phyloP scores from a whole-genome alignment of 2,888 invertebrate genomes.

The Leucoma salicis region DNA sequence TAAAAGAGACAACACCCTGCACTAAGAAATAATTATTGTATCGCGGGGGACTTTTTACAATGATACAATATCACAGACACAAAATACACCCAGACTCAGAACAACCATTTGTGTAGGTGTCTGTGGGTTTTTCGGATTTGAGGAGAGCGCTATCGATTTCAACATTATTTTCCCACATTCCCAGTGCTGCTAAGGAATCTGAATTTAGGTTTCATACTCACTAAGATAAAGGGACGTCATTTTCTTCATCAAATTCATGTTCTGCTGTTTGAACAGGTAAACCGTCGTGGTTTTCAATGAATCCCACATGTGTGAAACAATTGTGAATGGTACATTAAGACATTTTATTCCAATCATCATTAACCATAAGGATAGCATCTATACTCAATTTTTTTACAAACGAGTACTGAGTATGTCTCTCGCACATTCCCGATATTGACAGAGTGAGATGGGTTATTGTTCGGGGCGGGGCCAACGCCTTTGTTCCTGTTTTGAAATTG shows the following conservation, averaged over 20 bases:
- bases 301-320: slow-evolving; percentile 18
- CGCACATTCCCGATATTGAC: too few relatives aligned
- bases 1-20: too few relatives aligned
- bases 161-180: slow-evolving; percentile 29
- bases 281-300: slow-evolving; percentile 19
- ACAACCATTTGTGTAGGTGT: too few relatives aligned
- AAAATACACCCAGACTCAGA: too few relatives aligned
- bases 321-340: slow-evolving; percentile 15
- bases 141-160: slow-evolving; percentile 31
- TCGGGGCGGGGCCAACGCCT: too few relatives aligned
- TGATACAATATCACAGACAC: too few relatives aligned
- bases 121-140: slow-evolving; percentile 31
- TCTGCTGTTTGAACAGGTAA: slow-evolving; percentile 22
- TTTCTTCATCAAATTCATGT: slow-evolving; percentile 26
- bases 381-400: too few relatives aligned
- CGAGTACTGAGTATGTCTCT: too few relatives aligned
- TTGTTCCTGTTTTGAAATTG: too few relatives aligned
- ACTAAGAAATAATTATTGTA: too few relatives aligned
- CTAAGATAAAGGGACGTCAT: slow-evolving; percentile 28
- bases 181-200: slow-evolving; percentile 17
- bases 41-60: too few relatives aligned
- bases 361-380: slow-evolving; percentile 7
- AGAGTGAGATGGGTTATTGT: too few relatives aligned
- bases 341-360: slow-evolving; percentile 11
- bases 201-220: slow-evolving; percentile 17